Conservation (phyloP, 2,113 vertebrate species). For the Dipodomys ordii region DNA sequence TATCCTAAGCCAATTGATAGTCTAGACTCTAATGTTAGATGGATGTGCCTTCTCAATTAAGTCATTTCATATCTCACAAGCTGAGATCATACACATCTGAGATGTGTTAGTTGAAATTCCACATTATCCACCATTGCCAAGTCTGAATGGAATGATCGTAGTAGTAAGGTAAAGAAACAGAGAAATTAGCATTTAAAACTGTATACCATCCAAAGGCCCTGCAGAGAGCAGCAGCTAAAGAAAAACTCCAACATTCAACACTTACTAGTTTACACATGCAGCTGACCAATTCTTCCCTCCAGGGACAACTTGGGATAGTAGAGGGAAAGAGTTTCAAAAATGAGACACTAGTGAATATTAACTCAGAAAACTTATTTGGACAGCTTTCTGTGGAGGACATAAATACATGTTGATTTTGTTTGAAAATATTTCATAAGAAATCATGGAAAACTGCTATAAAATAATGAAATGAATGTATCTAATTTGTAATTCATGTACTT, state of each 20-base stretch:
- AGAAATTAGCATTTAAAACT: conserved; percentile 56
- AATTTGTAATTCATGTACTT: background rate
- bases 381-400: background rate
- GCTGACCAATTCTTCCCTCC: background rate
- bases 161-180: conserved; percentile 55
- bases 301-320: background rate
- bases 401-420: too few species aligned
- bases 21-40: conserved; percentile 70
- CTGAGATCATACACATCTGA: conserved; percentile 79
- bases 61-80: conserved; percentile 67
- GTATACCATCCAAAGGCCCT: background rate
- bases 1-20: conserved; percentile 60
- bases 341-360: background rate
- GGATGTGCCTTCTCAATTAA: conserved; percentile 71
- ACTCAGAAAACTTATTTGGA: background rate
- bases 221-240: background rate
- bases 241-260: background rate
- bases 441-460: conserved; percentile 1
- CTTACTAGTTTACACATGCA: background rate
- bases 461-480: background rate
- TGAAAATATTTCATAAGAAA: background rate
- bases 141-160: conserved; percentile 49
- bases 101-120: conserved; percentile 80
- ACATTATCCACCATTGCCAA: conserved; percentile 63
- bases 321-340: background rate